Base-by-base conservation (phyloP, 2,888 invertebrate genomes). In the Hedychridium roseum region DNA sequence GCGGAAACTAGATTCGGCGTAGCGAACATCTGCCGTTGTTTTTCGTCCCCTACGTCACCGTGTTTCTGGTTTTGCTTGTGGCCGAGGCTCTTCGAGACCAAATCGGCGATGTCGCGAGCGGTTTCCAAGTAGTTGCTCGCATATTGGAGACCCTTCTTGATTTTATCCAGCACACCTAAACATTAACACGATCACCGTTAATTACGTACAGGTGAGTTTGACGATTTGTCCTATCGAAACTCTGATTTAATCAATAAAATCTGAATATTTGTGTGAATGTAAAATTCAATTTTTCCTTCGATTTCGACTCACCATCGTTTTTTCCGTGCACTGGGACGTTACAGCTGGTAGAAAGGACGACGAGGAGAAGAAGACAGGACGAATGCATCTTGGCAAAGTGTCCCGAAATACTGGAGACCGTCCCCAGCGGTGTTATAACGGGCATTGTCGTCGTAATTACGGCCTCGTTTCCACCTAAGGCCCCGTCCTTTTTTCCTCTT, bases 61-160 rank as follows among this genome's bases (percentile, higher is more conserved):
- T 62, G 60, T 44, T 57, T 74, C 32, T 36, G 43, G 1, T 62
- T 60, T 9, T 54, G 50, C 14, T 67, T 66, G 16, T 71, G 68
- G 5, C 76, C 75, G 52, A 86, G 84, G 15, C 85, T 83, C 52
- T 82, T 80, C 6, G 83, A 82, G 6, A 87, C 86, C 51, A 87
- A 74, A 70, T 84, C 82, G 1, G 86, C 85, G 38, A 89, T 86
- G 63, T 84, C 84, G 20, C 80, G 82, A 0, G 85, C 84, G 0
- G 71, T 71, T 14, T 82, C 81, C 21, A 84, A 66, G 43, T 83
- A 77, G 62, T 80, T 80, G 17, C 80, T 81, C 1, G 83, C 84
- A 53, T 80, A 75, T 57, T 82, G 74, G 41, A 84, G 70, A 3
- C 83, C 82, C n/a, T 75, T 72, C 49, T 80, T 80, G 27, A 83